Conservation (phyloP, 2,797 vertebrate species). For the Poeciliopsis presidionis region DNA sequence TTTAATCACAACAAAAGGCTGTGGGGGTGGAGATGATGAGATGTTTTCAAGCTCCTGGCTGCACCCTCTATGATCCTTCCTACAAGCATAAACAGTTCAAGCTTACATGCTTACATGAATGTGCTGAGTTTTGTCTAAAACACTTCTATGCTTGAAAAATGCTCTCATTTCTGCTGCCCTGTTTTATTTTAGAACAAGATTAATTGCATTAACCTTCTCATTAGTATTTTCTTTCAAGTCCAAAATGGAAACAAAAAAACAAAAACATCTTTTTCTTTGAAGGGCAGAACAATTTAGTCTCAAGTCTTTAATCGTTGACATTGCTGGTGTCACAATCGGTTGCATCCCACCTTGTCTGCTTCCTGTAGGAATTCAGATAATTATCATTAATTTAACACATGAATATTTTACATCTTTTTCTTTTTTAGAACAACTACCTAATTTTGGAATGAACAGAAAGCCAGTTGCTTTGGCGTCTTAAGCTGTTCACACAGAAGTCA, state of each 20-base stretch:
- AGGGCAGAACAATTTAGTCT: background rate
- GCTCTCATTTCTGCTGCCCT: slow-evolving; percentile 8
- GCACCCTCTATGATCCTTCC: slow-evolving; percentile 3
- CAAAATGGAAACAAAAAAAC: background rate
- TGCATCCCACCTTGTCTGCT: background rate
- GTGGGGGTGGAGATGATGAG: background rate
- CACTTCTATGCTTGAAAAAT: background rate
- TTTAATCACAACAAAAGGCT: slow-evolving; percentile 25
- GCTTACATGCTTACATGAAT: background rate
- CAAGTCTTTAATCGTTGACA: background rate
- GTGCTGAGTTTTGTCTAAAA: background rate
- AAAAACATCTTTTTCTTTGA: background rate
- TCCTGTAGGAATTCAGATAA: slow-evolving; percentile 1
- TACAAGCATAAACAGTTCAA: background rate
- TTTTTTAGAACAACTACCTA: background rate
- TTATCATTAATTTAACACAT: background rate
- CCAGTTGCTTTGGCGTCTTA: background rate
- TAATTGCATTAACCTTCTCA: background rate
- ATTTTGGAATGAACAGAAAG: background rate
- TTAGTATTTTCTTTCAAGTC: background rate
- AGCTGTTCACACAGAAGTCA: background rate
- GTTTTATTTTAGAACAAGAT: slow-evolving; percentile 25
- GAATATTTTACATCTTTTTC: background rate
- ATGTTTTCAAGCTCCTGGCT: slow-evolving; percentile 4
- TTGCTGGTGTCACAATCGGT: background rate